These are phyloP conservation scores for Poecilia velifera DNA, from an alignment of 2,797 vertebrate genomes.

Conservation along the genomic window DNA sequence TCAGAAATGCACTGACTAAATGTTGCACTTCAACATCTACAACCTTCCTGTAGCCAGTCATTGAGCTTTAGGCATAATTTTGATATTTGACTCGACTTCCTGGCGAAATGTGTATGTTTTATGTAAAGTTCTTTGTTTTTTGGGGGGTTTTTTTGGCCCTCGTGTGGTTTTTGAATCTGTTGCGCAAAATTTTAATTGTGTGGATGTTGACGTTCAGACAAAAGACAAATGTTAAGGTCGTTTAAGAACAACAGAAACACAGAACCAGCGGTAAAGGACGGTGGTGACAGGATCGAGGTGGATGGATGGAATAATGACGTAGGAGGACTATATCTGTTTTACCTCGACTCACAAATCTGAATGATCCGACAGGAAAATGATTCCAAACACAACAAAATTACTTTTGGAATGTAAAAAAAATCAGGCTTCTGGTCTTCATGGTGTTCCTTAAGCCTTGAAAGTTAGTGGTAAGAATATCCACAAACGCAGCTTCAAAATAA, in stretches of 20 bases:
- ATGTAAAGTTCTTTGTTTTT: neutral
- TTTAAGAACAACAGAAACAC: neutral
- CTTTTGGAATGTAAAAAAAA: neutral
- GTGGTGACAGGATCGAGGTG: neutral
- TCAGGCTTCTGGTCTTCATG: neutral
- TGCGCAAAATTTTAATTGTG: neutral
- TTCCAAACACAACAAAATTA: neutral
- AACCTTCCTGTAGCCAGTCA: neutral
- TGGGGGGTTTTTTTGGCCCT: neutral
- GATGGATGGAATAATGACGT: neutral
- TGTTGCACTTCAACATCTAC: neutral
- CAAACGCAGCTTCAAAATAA: slow-evolving; percentile 2
- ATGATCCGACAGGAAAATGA: neutral
- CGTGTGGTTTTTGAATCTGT: neutral
- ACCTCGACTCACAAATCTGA: neutral
- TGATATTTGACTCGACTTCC: neutral
- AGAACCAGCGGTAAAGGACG: neutral
- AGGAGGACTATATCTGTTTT: neutral
- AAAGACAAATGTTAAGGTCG: neutral
- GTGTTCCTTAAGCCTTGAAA: neutral
- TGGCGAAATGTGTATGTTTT: neutral
- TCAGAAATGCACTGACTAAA: neutral
- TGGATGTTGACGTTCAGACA: neutral
- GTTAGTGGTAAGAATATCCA: neutral
- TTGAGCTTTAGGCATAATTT: neutral